Base-by-base conservation (phyloP, 2,797 vertebrate genomes). In the Allobates femoralis region DNA sequence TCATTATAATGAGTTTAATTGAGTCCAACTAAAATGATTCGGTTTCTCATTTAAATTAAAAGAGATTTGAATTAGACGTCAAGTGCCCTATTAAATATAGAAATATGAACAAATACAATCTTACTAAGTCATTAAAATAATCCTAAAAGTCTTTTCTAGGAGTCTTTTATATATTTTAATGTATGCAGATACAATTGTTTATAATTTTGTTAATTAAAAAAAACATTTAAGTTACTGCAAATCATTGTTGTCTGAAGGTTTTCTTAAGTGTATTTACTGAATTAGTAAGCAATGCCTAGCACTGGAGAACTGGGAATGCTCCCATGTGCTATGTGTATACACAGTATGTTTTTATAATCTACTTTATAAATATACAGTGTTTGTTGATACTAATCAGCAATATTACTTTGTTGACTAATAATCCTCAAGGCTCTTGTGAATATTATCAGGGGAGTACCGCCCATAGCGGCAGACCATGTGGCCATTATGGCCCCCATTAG, bases 1-100 rank as follows among this genome's bases (percentile, higher is more conserved):
- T 86, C 37, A 81, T 56, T 86, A 64, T 18, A 81, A 80, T 86
- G 71, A 86, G 67, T 81, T 37, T 86, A 80, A 86, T 81, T 80
- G 78, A 80, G 34, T 74, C 46, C 62, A 73, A 34, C 34, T 51
- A 81, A 62, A 58, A 58, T 34, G 51, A 56, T 71, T 85, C 41
- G 58, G 53, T 58, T 50, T 18, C 53, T 66, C n/a, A 79, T 62
- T 80, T 74, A 79, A 86, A 62, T 81, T n/a, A 85, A 67, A 73
- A 50, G 19, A 55, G 21, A 85, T 56, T 69, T 18, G 46, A 79
- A 58, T n/a, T 74, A 51, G n/a, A 23, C 51, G 26, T 51, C 56
- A 80, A 74, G 62, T 30, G 3, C 58, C 34, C 46, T 66, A 78
- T 26, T 77, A 85, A 85, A 46, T 62, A 19, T 62, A 77, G 83